Percentiles rank a stretch among this genome's conserved stretches.
Evolutionary conservation across 37 sponge, comb jelly and placozoan species (phyloP).

Genomic region (Chondrosia reniformis): DNA sequence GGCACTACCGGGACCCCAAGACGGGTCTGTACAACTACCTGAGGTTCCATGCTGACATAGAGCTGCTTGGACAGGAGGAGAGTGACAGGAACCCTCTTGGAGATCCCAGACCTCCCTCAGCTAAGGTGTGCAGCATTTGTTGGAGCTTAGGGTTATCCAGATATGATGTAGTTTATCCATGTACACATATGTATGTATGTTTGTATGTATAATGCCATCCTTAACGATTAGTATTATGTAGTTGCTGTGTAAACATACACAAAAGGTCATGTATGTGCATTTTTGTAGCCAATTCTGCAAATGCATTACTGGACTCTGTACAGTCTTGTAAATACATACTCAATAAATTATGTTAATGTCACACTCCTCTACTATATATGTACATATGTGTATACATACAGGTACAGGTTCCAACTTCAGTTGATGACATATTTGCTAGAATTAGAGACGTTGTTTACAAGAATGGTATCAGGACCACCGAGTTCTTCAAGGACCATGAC

Average conservation of each 20-base stretch:
- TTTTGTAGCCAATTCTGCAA: not conserved
- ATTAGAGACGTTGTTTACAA: slow-evolving; percentile 76
- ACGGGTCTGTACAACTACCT: slow-evolving; percentile 70
- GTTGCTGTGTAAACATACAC: not conserved
- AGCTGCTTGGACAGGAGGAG: slow-evolving; percentile 1
- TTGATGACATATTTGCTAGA: slow-evolving; percentile 29
- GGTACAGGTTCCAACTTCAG: not conserved
- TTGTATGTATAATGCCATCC: not conserved
- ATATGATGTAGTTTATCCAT: not conserved
- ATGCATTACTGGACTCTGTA: too few relatives aligned
- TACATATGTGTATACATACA: not conserved
- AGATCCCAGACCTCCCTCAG: not conserved
- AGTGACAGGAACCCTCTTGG: not conserved
- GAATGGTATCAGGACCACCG: slow-evolving; percentile 89
- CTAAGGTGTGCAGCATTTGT: not conserved
- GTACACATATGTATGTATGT: not conserved
- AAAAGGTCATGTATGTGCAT: not conserved
- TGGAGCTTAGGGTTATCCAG: not conserved
- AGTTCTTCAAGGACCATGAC: slow-evolving; percentile 92
- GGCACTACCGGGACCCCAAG: slow-evolving; percentile 51
- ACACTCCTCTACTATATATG: not conserved
- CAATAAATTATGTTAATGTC: too few relatives aligned
- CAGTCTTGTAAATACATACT: too few relatives aligned
- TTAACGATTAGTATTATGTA: not conserved
- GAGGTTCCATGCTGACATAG: slow-evolving; percentile 59